These are phyloP conservation scores for Amphipyra berbera DNA, from an alignment of 2,888 invertebrate species.

Conservation along the genomic window DNA sequence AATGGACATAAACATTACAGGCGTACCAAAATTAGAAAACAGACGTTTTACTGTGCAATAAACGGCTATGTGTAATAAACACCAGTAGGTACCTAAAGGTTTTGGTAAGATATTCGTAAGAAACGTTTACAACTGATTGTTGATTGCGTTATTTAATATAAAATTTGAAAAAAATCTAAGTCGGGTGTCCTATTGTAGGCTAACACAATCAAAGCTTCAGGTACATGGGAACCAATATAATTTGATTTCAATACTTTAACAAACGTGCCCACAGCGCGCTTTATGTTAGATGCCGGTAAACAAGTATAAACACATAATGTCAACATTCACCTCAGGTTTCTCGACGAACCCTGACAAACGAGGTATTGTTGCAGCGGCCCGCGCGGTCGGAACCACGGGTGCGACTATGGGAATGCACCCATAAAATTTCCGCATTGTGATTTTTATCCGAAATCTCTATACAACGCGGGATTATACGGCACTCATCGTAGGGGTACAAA, in stretches of 20 bases:
- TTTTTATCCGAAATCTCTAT: slow-evolving; percentile 76
- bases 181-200: slow-evolving; percentile 18
- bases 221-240: slow-evolving; percentile 43
- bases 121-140: slow-evolving; percentile 8
- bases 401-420: slow-evolving; percentile 79
- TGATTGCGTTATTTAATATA: not conserved
- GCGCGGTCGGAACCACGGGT: slow-evolving; percentile 65
- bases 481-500: slow-evolving; percentile 73
- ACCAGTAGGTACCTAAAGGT: slow-evolving; percentile 24
- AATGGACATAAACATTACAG: slow-evolving; percentile 42
- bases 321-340: slow-evolving; percentile 73
- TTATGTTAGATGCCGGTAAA: slow-evolving; percentile 61
- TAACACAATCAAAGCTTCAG: slow-evolving; percentile 32
- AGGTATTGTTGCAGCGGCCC: slow-evolving; percentile 77
- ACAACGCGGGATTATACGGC: slow-evolving; percentile 64
- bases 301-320: slow-evolving; percentile 64
- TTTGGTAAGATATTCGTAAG: slow-evolving; percentile 12
- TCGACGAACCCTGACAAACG: slow-evolving; percentile 85
- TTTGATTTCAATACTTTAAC: slow-evolving; percentile 50
- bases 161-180: not conserved
- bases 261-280: slow-evolving; percentile 52
- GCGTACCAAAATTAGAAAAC: slow-evolving; percentile 45
- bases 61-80: slow-evolving; percentile 56
- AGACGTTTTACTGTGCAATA: slow-evolving; percentile 47
- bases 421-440: slow-evolving; percentile 82